Evolutionary conservation across 2,113 vertebrate genomes (phyloP).

Genomic region (Bubo bubo): DNA sequence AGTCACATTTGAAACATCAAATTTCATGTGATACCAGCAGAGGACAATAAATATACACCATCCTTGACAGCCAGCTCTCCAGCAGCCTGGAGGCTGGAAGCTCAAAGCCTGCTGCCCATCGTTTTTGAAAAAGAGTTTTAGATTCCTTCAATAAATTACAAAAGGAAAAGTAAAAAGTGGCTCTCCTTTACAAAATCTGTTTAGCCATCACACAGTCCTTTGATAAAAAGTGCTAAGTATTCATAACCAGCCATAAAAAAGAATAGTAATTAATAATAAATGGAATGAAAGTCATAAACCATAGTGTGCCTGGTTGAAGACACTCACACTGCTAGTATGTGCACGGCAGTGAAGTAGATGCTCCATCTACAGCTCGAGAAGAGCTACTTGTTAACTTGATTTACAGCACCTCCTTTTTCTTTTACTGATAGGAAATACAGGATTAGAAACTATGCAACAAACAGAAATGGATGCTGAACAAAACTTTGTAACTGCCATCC

Average conservation of each 20-base stretch:
- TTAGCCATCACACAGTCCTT: neutral
- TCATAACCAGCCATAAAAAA: neutral
- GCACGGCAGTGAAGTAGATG: neutral
- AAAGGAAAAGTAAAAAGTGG: neutral
- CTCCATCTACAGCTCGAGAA: neutral
- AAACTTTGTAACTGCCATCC: neutral
- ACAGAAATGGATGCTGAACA: neutral
- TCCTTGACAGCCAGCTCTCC: neutral
- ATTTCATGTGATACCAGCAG: conserved; percentile 9
- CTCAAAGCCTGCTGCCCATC: neutral
- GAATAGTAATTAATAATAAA: neutral
- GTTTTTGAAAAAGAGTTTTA: neutral
- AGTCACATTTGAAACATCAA: neutral
- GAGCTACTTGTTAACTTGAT: neutral
- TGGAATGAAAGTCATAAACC: neutral
- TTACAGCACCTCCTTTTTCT: neutral
- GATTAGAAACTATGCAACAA: neutral
- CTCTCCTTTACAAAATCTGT: neutral
- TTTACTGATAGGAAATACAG: neutral
- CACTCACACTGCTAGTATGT: neutral
- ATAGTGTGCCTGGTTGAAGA: neutral
- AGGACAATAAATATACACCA: conserved; percentile 31
- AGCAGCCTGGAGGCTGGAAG: neutral
- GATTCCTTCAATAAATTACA: neutral
- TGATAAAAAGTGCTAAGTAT: neutral